A percentile compares a stretch with the other conserved stretches of the same genome.
These are phyloP conservation scores for Miniopterus natalensis DNA, from an alignment of 2,113 vertebrate species.

Conservation along the genomic window DNA sequence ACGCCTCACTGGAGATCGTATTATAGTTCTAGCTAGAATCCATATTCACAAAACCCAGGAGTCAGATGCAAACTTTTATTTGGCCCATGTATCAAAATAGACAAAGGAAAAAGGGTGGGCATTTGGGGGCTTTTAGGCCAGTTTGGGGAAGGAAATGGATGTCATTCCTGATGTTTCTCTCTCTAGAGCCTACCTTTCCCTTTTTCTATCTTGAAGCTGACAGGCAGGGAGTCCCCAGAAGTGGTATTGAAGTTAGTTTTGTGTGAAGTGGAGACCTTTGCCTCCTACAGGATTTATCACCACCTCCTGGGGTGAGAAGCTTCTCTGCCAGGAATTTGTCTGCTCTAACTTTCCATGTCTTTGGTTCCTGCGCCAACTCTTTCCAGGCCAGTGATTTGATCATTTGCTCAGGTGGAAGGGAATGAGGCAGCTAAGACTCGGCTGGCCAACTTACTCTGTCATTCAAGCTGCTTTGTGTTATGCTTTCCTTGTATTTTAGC, in stretches of 20 bases:
- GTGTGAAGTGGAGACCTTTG: background rate
- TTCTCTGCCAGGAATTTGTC: background rate
- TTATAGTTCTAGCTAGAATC: background rate
- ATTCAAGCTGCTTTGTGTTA: too few relatives aligned
- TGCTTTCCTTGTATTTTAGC: background rate
- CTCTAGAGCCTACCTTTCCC: background rate
- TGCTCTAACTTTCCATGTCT: conserved; percentile 43
- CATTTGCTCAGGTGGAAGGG: background rate
- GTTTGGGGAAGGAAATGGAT: background rate
- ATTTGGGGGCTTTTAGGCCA: background rate
- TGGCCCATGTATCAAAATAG: background rate
- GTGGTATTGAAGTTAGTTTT: conserved; percentile 46
- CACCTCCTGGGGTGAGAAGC: background rate
- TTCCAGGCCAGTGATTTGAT: background rate
- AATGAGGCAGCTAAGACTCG: background rate
- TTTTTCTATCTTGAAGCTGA: background rate
- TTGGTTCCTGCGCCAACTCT: background rate
- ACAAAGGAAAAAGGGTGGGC: background rate
- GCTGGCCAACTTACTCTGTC: too few relatives aligned
- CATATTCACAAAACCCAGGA: background rate
- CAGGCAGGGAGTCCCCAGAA: background rate
- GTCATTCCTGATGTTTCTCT: background rate
- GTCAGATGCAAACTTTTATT: background rate
- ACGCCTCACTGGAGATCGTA: background rate
- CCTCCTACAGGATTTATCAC: background rate